These are phyloP conservation scores for Ctenomys sociabilis DNA, from an alignment of 2,113 vertebrate genomes.

Conservation along the genomic window DNA sequence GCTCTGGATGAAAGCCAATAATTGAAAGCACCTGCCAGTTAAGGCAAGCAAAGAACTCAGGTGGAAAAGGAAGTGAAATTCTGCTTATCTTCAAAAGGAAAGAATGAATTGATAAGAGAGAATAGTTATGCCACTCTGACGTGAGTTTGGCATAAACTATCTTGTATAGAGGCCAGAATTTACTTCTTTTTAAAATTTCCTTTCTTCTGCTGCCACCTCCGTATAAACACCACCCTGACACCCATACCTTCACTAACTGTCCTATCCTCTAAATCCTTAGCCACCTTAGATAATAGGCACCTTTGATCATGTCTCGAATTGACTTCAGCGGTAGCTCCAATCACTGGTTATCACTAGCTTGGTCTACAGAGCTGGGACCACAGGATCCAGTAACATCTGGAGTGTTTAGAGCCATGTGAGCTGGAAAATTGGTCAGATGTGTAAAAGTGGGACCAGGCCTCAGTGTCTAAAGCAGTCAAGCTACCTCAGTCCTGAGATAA, in stretches of 20 bases:
- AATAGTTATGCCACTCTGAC: not conserved
- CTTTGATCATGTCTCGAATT: not conserved
- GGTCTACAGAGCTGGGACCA: not conserved
- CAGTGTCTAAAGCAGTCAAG: too few species aligned
- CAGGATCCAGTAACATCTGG: fast-evolving
- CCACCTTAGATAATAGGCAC: too few species aligned
- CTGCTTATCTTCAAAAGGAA: conserved; percentile 57
- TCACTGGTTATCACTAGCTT: not conserved
- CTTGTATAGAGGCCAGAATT: not conserved
- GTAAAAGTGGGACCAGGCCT: too few species aligned
- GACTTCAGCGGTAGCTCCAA: not conserved
- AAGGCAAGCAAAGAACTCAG: not conserved
- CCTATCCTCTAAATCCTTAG: not conserved
- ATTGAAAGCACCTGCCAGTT: not conserved
- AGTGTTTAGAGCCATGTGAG: too few species aligned
- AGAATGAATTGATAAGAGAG: not conserved
- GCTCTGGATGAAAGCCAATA: not conserved
- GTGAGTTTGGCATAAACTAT: not conserved
- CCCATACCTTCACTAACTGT: fast-evolving
- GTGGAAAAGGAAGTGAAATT: not conserved
- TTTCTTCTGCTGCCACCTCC: not conserved
- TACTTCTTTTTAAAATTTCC: not conserved
- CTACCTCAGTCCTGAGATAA: too few species aligned
- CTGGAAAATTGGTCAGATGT: too few species aligned
- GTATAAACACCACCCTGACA: not conserved